Evolutionary conservation across 64 coral and sea anemone genomes (phyloP).

Genomic region (Platygyra sinensis): DNA sequence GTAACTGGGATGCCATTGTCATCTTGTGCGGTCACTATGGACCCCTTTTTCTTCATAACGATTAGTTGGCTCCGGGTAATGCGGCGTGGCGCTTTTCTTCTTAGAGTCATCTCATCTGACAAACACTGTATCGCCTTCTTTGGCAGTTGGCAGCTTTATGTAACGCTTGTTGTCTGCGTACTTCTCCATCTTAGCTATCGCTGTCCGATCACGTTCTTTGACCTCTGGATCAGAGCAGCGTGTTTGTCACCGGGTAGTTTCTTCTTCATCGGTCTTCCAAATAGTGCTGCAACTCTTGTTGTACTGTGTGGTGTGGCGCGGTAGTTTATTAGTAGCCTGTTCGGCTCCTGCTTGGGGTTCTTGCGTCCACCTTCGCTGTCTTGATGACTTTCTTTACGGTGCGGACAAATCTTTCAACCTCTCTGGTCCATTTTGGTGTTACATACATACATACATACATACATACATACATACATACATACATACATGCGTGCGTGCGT

Average conservation of each 20-base stretch:
- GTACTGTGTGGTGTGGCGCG: slow-evolving; percentile 36
- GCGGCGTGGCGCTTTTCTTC: slow-evolving; percentile 29
- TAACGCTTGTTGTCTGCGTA: slow-evolving; percentile 47
- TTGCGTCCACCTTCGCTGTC: slow-evolving; percentile 31
- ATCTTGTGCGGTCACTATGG: slow-evolving; percentile 31
- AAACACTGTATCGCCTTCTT: slow-evolving; percentile 52
- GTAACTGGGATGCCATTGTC: slow-evolving; percentile 16
- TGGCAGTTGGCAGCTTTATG: neutral
- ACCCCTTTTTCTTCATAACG: slow-evolving; percentile 19
- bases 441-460: too few relatives aligned
- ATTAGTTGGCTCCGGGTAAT: neutral
- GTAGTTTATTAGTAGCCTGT: slow-evolving; percentile 50
- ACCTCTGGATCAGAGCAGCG: neutral
- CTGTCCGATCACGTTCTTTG: slow-evolving; percentile 6
- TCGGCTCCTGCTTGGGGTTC: slow-evolving; percentile 15
- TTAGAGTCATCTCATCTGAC: slow-evolving; percentile 52
- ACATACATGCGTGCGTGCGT: too few relatives aligned
- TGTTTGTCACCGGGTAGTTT: slow-evolving; percentile 21
- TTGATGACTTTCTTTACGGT: slow-evolving; percentile 45
- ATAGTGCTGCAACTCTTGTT: slow-evolving; percentile 39
- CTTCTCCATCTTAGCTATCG: slow-evolving; percentile 51
- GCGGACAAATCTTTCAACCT: slow-evolving; percentile 20
- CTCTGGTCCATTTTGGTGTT: slow-evolving; percentile 6
- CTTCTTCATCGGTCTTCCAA: slow-evolving; percentile 26
- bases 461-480: too few relatives aligned